Evolutionary conservation across 2,113 vertebrate species (phyloP).

Genomic region (Chascanopsetta lugubris): DNA sequence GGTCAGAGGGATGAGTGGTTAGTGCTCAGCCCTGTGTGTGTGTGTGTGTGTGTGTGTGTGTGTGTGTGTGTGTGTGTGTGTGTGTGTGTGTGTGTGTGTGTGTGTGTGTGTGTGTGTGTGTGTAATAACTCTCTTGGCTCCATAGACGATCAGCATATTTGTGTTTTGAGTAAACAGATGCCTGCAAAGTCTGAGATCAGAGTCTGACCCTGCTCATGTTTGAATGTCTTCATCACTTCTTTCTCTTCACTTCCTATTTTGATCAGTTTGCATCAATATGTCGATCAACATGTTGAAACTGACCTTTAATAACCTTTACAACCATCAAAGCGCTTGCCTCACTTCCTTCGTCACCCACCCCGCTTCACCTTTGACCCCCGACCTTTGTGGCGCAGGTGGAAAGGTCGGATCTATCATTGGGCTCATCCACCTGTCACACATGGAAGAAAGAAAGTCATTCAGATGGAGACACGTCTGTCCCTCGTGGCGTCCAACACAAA

Average conservation of each 20-base stretch:
- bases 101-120: not conserved
- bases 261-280: not conserved
- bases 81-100: not conserved
- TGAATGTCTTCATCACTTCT: slow-evolving; percentile 27
- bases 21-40: slow-evolving; percentile 32
- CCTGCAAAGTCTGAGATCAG: slow-evolving; percentile 14
- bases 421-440: slow-evolving; percentile 8
- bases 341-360: slow-evolving; percentile 10
- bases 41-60: not conserved
- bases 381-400: slow-evolving; percentile 45
- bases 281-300: slow-evolving; percentile 35
- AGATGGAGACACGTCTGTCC: slow-evolving; percentile 43
- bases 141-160: slow-evolving; percentile 47
- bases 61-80: not conserved
- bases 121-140: slow-evolving; percentile 43
- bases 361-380: slow-evolving; percentile 35
- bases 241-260: not conserved
- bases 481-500: slow-evolving; percentile 6
- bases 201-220: slow-evolving; percentile 36
- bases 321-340: slow-evolving; percentile 38
- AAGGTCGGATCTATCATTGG: slow-evolving; percentile 57
- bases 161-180: slow-evolving; percentile 50
- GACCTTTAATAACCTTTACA: slow-evolving; percentile 48
- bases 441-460: slow-evolving; percentile 64
- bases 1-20: slow-evolving; percentile 53